A percentile compares a stretch with the other conserved stretches of the same genome.
Conservation (phyloP, 1,140 invertebrate genomes). For the Lucilia sericata region DNA sequence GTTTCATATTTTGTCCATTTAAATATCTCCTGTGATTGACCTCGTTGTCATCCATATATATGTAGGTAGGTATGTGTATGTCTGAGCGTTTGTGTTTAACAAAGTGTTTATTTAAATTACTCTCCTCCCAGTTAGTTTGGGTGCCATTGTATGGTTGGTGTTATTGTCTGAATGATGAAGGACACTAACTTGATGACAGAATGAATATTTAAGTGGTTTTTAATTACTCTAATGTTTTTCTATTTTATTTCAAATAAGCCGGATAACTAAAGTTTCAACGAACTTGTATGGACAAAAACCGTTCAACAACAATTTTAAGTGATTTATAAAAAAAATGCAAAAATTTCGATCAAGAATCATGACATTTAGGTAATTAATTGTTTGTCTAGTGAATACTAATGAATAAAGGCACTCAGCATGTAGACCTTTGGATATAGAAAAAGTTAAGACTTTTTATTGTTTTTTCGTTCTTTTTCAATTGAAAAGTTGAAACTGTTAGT, state of each 20-base stretch:
- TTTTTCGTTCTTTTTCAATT: too few relatives aligned
- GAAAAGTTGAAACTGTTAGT: too few relatives aligned
- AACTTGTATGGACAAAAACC: background rate
- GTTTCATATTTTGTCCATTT: too few relatives aligned
- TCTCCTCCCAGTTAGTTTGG: background rate
- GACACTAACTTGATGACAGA: background rate
- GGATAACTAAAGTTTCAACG: background rate
- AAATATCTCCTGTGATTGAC: too few relatives aligned
- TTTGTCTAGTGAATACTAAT: too few relatives aligned
- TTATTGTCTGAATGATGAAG: background rate
- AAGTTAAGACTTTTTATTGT: too few relatives aligned
- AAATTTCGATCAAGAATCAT: too few relatives aligned
- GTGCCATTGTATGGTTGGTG: background rate
- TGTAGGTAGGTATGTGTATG: background rate
- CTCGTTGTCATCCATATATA: background rate
- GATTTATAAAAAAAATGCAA: background rate
- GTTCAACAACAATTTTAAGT: background rate
- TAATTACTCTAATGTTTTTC: conserved; percentile 2
- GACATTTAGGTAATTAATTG: too few relatives aligned
- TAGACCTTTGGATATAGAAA: too few relatives aligned
- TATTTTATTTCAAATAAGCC: conserved; percentile 12
- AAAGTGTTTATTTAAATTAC: conserved; percentile 8
- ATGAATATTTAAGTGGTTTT: conserved; percentile 12
- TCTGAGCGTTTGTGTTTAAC: background rate
- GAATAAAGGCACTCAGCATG: too few relatives aligned